Conservation (phyloP, 1,140 invertebrate species). For the Artemia franciscana region DNA sequence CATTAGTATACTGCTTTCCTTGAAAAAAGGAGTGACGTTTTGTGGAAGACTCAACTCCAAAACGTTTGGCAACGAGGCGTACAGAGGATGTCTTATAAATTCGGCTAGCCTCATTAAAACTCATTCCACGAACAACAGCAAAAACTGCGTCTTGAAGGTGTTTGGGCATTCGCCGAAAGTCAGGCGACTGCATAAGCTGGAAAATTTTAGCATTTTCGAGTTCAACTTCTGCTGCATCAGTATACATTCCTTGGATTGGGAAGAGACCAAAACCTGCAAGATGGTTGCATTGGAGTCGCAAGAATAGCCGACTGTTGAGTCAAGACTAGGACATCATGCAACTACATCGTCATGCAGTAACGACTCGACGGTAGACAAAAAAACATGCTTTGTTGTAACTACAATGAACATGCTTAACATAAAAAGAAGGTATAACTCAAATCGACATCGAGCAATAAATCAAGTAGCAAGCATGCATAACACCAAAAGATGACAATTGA, state of each 20-base stretch:
- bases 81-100: neutral
- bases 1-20: neutral
- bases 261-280: neutral
- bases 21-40: neutral
- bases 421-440: no score
- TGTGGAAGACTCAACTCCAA: neutral
- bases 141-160: neutral
- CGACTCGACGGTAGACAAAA: no score
- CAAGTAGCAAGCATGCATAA: no score
- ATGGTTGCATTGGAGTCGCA: neutral
- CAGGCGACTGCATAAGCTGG: neutral
- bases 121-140: neutral
- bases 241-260: neutral
- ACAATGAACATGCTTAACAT: no score
- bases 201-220: neutral
- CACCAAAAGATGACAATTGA: no score
- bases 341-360: no score
- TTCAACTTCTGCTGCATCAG: neutral
- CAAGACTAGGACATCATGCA: no score
- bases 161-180: neutral
- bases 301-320: no score
- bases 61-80: neutral
- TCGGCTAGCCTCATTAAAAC: neutral
- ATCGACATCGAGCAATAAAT: no score
- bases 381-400: no score